Conservation (phyloP, 2,888 invertebrate genomes). For the Drosophila helvetica region DNA sequence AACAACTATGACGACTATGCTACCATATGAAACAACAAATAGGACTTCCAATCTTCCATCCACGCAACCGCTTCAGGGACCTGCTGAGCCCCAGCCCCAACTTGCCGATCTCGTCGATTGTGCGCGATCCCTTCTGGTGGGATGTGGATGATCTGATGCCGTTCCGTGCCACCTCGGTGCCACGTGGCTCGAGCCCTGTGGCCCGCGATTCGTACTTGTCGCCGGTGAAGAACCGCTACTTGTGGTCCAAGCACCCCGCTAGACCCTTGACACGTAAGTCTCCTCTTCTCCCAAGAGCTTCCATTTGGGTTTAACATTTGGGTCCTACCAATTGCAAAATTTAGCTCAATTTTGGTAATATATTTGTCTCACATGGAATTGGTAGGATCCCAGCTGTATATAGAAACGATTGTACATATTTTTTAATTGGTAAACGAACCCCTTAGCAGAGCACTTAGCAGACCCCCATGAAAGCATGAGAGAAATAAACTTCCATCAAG, state of each 20-base stretch:
- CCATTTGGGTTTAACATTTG: too few species aligned
- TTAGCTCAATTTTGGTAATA: neutral
- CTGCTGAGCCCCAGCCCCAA: conserved; percentile 92
- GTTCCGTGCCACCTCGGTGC: conserved; percentile 85
- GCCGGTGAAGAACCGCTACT: conserved; percentile 94
- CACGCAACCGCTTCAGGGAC: conserved; percentile 86
- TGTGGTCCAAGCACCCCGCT: conserved; percentile 95
- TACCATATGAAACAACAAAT: conserved; percentile 48
- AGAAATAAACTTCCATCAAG: conserved; percentile 22
- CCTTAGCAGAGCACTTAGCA: conserved; percentile 7
- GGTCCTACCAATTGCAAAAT: conserved; percentile 35
- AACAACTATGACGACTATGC: conserved; percentile 49
- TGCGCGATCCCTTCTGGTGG: conserved; percentile 96
- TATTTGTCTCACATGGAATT: conserved; percentile 10
- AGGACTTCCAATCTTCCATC: conserved; percentile 90
- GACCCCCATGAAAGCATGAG: conserved; percentile 32
- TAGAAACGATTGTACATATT: conserved; percentile 38
- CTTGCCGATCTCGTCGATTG: conserved; percentile 91
- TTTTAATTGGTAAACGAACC: conserved; percentile 13
- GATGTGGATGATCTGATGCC: conserved; percentile 92
- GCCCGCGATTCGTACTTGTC: conserved; percentile 95
- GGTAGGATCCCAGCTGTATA: conserved; percentile 38
- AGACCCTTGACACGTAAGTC: conserved; percentile 93
- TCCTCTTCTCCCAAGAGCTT: fast-evolving
- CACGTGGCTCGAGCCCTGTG: conserved; percentile 88